Percentiles rank a stretch among this genome's conserved stretches.
Conservation (phyloP, 1,140 invertebrate species). For the Diorhabda elongata region DNA sequence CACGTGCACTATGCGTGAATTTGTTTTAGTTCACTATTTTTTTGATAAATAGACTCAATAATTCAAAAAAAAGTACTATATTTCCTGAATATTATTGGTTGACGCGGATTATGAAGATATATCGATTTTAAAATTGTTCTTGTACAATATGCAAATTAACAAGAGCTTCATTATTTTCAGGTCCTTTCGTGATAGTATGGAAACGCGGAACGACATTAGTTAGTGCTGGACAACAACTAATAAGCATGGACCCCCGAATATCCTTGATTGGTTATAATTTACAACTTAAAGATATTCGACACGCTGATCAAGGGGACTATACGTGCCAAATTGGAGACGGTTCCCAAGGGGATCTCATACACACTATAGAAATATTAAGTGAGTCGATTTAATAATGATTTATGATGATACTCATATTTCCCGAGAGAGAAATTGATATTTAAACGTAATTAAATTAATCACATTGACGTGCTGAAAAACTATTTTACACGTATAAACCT, state of each 20-base stretch:
- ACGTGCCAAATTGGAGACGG: constrained; percentile 54
- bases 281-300: constrained; percentile 57
- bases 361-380: constrained; percentile 55
- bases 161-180: constrained; percentile 41
- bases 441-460: too few relatives aligned
- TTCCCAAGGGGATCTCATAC: constrained; percentile 49
- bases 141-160: too few relatives aligned
- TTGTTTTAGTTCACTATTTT: too few relatives aligned
- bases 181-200: constrained; percentile 59
- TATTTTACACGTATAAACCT: too few relatives aligned
- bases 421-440: too few relatives aligned
- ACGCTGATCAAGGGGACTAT: constrained; percentile 53
- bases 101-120: too few relatives aligned
- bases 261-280: constrained; percentile 58
- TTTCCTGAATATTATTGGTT: too few relatives aligned
- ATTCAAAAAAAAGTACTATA: neutral
- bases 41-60: too few relatives aligned
- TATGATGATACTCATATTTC: neutral
- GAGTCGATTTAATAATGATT: constrained; percentile 28
- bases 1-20: too few relatives aligned
- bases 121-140: too few relatives aligned
- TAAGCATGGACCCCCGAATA: constrained; percentile 56
- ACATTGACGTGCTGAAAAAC: too few relatives aligned
- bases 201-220: constrained; percentile 57
- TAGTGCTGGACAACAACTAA: constrained; percentile 59